Conservation (phyloP, 2,797 vertebrate species). For the Danio jaintianensis region DNA sequence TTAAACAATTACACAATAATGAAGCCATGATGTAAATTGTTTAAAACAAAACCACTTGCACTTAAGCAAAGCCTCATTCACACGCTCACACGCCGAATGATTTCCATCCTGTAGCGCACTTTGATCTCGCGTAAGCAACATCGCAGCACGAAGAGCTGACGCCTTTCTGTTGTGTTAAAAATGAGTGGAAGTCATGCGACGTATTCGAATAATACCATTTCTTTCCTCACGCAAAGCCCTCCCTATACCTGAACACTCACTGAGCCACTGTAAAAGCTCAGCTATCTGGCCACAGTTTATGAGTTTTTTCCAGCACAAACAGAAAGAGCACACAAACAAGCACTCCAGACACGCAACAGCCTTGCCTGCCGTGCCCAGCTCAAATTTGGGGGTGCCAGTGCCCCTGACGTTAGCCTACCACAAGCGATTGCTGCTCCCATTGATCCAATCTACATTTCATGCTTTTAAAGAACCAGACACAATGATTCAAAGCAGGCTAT, state of each 20-base stretch:
- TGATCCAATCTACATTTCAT: slow-evolving; percentile 80
- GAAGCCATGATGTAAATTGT: slow-evolving; percentile 46
- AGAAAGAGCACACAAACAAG: slow-evolving; percentile 76
- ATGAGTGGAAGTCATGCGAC: slow-evolving; percentile 66
- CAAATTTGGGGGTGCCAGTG: slow-evolving; percentile 76
- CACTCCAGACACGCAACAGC: slow-evolving; percentile 78
- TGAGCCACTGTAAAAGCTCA: slow-evolving; percentile 67
- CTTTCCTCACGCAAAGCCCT: slow-evolving; percentile 19
- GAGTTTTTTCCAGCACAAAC: slow-evolving; percentile 78
- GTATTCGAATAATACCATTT: not conserved
- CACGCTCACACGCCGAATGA: slow-evolving; percentile 32
- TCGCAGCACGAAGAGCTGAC: slow-evolving; percentile 36
- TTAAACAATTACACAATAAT: slow-evolving; percentile 47
- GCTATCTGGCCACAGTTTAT: slow-evolving; percentile 78
- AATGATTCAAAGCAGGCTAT: slow-evolving; percentile 65
- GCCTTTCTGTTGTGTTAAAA: slow-evolving; percentile 55
- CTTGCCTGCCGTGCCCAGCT: slow-evolving; percentile 76
- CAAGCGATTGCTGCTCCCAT: slow-evolving; percentile 67
- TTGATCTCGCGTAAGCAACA: slow-evolving; percentile 59
- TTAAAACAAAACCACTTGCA: slow-evolving; percentile 28
- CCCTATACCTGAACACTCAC: slow-evolving; percentile 56
- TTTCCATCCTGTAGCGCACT: slow-evolving; percentile 55
- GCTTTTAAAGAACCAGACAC: slow-evolving; percentile 74
- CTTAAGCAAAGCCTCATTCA: slow-evolving; percentile 35
- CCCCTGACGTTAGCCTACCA: slow-evolving; percentile 55